phyloP scores from a whole-genome alignment of 2,888 invertebrate genomes.

The Lasius fuliginosus region DNA sequence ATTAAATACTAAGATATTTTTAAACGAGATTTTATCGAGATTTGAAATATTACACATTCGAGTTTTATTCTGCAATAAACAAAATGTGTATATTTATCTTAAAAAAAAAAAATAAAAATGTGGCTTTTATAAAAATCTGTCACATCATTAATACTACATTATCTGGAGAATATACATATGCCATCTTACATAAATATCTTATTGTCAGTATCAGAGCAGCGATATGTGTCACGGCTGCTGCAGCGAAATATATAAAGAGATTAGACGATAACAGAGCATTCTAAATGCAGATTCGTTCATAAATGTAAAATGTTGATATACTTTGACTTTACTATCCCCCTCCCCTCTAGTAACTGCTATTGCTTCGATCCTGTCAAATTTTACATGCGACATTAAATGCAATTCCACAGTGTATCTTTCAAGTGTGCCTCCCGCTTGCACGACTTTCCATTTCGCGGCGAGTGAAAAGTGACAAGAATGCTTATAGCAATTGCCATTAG shows the following conservation, averaged over 20 bases:
- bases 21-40: background rate
- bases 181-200: background rate
- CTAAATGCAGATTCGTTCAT: background rate
- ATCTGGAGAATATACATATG: background rate
- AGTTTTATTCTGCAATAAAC: background rate
- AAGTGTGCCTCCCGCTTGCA: slow-evolving; percentile 49
- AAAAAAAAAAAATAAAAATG: background rate
- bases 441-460: slow-evolving; percentile 69
- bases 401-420: slow-evolving; percentile 55
- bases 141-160: background rate
- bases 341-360: background rate
- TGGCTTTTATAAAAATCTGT: background rate
- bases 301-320: background rate
- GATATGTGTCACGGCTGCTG: background rate
- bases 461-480: slow-evolving; percentile 58
- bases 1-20: background rate
- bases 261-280: background rate
- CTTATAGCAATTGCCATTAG: slow-evolving; percentile 39
- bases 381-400: background rate
- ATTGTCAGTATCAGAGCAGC: background rate
- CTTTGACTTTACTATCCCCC: background rate
- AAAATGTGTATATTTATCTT: background rate
- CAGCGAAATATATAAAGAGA: background rate
- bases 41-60: background rate
- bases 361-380: background rate